Base-by-base conservation (phyloP, 2,797 vertebrate genomes). In the Hafferia zeledoni region DNA sequence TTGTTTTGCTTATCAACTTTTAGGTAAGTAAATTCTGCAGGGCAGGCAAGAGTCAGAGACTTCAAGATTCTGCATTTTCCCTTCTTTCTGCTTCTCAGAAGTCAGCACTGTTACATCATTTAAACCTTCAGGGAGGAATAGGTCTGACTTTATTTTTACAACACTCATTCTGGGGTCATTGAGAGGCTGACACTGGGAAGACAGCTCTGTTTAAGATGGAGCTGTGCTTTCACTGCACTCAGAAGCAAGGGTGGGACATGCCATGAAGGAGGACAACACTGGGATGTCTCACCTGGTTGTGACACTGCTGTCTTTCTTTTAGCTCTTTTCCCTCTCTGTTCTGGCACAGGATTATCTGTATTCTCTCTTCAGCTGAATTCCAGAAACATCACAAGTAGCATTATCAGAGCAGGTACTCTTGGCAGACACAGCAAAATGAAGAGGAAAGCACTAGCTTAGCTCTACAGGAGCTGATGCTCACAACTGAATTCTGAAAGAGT, bases 71-170 rank as follows among this genome's bases (percentile, higher is more conserved):
- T 67, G 30, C 12, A 5, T 91, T 71, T 76, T 89, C 65, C 76
- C 39, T 92, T 83, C 82, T 67, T 69, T 60, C 68, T 53, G 43
- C 75, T 77, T 90, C 67, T 84, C 52, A 78, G 57, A 95, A 69
- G 44, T 52, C 83, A 79, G 56, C 52, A 63, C 52, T 30, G 24
- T 71, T 55, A 69, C 55, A 31, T 92, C 77, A 82, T 60, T 81
- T 61, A 76, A 78, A 63, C 47, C 74, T 95, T 87, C 27, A 49
- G 44, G 89, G 65, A 76, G 33, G 53, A 78, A 37, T 1, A 75
- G 56, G 28, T 72, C 70, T 59, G 57, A 89, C 78, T 53, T 77
- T 67, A 49, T 72, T 87, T 84, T 70, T 74, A 69, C 39, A 79
- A 7, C 47, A 56, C 19, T 64, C 59, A 55, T 57, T 67, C 8